Evolutionary conservation across 1,140 invertebrate species (phyloP).

Genomic region (Microplitis demolitor): DNA sequence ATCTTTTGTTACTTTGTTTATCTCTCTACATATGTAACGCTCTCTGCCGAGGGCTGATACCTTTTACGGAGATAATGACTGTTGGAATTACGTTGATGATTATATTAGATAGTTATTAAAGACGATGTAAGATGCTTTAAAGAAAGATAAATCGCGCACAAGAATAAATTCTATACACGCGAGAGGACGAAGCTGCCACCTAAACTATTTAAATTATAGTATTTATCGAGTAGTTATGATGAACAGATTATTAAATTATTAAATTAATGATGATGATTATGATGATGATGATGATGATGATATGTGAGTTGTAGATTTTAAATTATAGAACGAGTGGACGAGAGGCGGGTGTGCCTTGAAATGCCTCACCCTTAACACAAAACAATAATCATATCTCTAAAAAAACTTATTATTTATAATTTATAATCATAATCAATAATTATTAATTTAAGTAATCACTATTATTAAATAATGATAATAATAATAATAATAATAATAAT

Average conservation of each 20-base stretch:
- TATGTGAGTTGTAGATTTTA: not conserved
- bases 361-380: constrained; percentile 49
- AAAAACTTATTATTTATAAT: not conserved
- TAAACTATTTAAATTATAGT: not conserved
- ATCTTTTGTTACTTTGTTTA: too few relatives aligned
- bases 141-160: constrained; percentile 11
- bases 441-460: too few relatives aligned
- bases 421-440: too few relatives aligned
- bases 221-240: not conserved
- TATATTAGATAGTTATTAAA: not conserved
- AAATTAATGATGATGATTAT: too few relatives aligned
- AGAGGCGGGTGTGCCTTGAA: constrained; percentile 50
- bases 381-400: constrained; percentile 53
- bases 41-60: too few relatives aligned
- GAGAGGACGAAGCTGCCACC: constrained; percentile 3
- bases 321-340: constrained; percentile 13
- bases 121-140: not conserved
- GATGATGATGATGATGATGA: too few relatives aligned
- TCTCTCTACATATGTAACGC: too few relatives aligned
- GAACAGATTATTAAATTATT: too few relatives aligned
- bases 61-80: too few relatives aligned
- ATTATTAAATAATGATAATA: not conserved
- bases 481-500: constrained; percentile 8
- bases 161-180: not conserved
- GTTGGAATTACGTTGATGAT: too few relatives aligned